phyloP scores from a whole-genome alignment of 2,113 vertebrate species.

The Peromyscus californicus region DNA sequence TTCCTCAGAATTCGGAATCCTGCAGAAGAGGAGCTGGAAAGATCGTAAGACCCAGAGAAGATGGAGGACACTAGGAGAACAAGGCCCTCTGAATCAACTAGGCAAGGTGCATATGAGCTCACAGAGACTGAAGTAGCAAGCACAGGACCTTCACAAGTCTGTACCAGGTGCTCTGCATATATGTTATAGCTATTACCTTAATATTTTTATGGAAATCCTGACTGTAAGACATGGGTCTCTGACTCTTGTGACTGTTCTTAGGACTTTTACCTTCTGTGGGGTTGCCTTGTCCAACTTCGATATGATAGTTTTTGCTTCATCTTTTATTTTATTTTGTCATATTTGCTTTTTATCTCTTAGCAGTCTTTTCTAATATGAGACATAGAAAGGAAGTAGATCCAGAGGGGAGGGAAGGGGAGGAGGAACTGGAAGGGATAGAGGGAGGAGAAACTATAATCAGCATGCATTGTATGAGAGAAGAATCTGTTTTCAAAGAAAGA shows the following conservation, averaged over 20 bases:
- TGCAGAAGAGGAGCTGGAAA: background rate
- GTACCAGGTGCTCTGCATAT: background rate
- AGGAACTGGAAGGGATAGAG: accelerated
- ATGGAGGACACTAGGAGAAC: background rate
- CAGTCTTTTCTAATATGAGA: background rate
- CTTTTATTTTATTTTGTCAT: background rate
- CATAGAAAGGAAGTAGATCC: background rate
- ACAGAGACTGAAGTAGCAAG: background rate
- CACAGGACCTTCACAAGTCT: background rate
- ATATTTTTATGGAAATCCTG: background rate
- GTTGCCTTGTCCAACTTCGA: background rate
- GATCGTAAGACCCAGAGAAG: background rate
- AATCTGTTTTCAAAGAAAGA: background rate
- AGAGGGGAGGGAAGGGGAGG: background rate
- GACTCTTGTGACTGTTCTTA: background rate
- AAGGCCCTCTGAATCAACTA: background rate
- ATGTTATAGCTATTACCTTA: background rate
- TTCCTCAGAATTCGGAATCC: background rate
- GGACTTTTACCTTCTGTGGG: background rate
- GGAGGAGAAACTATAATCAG: background rate
- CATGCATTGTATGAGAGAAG: background rate
- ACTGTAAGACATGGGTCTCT: background rate
- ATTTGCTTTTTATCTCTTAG: background rate
- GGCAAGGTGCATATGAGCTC: background rate
- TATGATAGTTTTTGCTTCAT: background rate